These are phyloP conservation scores for Platyrinchus mystaceus DNA, from an alignment of 2,797 vertebrate genomes.

Conservation along the genomic window DNA sequence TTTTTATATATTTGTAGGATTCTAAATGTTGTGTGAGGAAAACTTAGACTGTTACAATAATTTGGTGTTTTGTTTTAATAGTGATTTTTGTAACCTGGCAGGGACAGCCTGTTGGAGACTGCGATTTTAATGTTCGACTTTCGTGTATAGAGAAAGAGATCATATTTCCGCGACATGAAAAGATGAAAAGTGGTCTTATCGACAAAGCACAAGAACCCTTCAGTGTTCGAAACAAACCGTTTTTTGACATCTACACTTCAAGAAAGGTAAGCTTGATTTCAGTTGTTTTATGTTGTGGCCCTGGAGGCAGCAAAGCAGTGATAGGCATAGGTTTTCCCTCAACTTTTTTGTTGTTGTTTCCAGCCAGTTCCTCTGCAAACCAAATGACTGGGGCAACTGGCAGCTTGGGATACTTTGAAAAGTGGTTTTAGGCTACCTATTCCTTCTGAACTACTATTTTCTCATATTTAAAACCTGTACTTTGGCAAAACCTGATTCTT, in stretches of 20 bases:
- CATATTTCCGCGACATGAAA: conserved; percentile 91
- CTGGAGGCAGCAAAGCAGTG: background rate
- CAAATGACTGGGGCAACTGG: fast-evolving
- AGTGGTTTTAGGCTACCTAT: background rate
- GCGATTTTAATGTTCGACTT: conserved; percentile 91
- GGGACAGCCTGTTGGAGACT: conserved; percentile 95
- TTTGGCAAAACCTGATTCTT: background rate
- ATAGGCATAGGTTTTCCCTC: background rate
- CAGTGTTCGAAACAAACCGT: conserved; percentile 93
- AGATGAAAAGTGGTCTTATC: conserved; percentile 94
- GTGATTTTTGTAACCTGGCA: conserved; percentile 68
- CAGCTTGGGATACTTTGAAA: background rate
- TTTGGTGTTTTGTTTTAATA: background rate
- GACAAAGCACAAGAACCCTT: conserved; percentile 96
- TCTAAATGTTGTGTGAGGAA: background rate
- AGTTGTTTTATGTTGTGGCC: background rate
- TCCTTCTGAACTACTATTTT: background rate
- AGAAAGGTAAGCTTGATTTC: conserved; percentile 86
- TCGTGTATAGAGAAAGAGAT: conserved; percentile 97
- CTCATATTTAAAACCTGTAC: background rate
- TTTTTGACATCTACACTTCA: conserved; percentile 91
- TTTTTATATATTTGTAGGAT: background rate
- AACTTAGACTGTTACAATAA: background rate
- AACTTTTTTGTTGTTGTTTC: background rate
- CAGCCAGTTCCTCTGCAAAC: background rate